Percentiles rank a stretch among this genome's conserved stretches.
phyloP scores from a whole-genome alignment of 2,113 vertebrate genomes.

The Vidua chalybeata region DNA sequence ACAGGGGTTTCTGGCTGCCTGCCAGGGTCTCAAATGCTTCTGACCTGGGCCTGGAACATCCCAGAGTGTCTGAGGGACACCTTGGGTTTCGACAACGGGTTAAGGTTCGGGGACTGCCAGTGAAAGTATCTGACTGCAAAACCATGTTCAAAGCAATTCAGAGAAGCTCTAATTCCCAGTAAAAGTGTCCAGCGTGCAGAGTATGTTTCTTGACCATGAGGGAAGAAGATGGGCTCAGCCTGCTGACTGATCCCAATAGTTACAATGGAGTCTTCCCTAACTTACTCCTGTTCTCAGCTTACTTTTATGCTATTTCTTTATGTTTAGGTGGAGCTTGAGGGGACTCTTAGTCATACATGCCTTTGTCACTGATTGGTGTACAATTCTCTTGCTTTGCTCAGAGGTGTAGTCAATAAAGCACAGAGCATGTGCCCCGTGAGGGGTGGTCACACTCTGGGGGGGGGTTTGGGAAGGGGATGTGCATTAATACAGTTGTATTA shows the following conservation, averaged over 20 bases:
- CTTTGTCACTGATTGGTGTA: neutral
- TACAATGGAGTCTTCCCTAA: neutral
- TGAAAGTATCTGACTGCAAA: neutral
- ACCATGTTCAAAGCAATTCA: neutral
- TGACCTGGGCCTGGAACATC: too few relatives aligned
- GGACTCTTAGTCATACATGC: neutral
- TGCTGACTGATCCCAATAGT: neutral
- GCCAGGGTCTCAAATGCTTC: too few relatives aligned
- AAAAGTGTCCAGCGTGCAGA: neutral
- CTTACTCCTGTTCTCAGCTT: neutral
- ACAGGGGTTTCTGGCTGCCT: too few relatives aligned
- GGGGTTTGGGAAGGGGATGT: neutral
- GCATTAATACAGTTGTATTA: fast-evolving
- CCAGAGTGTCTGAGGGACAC: too few relatives aligned
- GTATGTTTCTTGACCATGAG: fast-evolving
- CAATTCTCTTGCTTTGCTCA: neutral
- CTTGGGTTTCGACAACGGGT: too few relatives aligned
- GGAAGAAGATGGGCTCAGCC: neutral
- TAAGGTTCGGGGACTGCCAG: neutral
- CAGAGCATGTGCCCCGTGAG: fast-evolving
- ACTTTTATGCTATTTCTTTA: neutral
- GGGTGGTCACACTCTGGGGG: neutral
- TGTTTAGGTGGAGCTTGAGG: neutral
- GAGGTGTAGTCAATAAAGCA: neutral
- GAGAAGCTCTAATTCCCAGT: neutral